Evolutionary conservation across 1,140 invertebrate species (phyloP), one percentile per base, ranked within the genome.

Genomic region (Steinernema feltiae): DNA sequence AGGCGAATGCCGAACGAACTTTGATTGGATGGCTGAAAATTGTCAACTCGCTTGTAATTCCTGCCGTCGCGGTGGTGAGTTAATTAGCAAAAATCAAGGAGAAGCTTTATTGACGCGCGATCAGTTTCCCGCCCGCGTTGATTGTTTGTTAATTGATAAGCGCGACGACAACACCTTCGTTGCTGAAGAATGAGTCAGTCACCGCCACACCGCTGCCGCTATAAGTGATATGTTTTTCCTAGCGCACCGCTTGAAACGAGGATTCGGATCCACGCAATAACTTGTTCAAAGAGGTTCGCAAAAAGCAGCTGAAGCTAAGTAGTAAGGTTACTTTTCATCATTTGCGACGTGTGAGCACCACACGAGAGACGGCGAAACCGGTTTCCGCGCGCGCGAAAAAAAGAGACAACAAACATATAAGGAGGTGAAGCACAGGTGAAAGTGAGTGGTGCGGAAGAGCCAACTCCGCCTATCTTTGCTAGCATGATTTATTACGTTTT

Each of bases 1-100:
- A 48, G 84, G 84, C 15, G 85, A 85, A 72, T 85, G 84, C 71
- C 78, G 75, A 71, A 77, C 79, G 17, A 85, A 85, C 81, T 70
- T 30, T 18, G 73, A 81, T 24, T 85, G 84, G 85, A 85, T 85
- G 84, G 70, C 73, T 29, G 63, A 73, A 35, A 85, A 85, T 70
- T 85, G 84, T 32, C 76, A 85, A 48, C 74, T 85, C 21, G 85
- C 84, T 1, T 85, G 80, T 63, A 74, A 76, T 30, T 78, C 78
- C 21, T 82, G 81, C 30, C 70, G 53, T 27, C 30, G 31, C 32
- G 48, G 77, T 79, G 32, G 1, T 41, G 32, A 32, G n/a, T 35
- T 0, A 24, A 74, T 21, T 74, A n/a, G 12, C 0, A 74, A 1
- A 27, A n/a, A n/a, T n/a, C n/a, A n/a, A n/a, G n/a, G n/a, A n/a